Evolutionary conservation across 2,113 vertebrate genomes (phyloP), one percentile per base, ranked within the genome.

Genomic region (Myrmecobius fasciatus): DNA sequence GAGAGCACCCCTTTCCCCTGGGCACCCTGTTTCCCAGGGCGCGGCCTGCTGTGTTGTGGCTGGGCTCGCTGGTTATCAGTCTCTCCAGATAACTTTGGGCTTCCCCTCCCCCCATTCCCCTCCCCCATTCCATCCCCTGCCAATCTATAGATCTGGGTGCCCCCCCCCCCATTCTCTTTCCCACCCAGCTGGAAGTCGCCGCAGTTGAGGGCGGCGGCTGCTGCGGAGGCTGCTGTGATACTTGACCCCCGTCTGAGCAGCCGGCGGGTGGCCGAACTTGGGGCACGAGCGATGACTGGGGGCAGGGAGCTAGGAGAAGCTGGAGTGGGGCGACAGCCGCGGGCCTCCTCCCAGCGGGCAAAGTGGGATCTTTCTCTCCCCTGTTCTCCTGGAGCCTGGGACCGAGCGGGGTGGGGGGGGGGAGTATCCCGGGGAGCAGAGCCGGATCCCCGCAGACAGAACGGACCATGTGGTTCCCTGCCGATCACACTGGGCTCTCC

Each of bases 101-200:
- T 9, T 91, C 20, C 46, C 22, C 52, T 48, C 46, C 54, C 25
- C 25, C 9, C 3, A 26, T 48, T n/a, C 67, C 36, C 36, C 14
- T 2, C 46, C 43, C 89, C 75, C 89, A 49, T 49, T 8, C 9
- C 90, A 89, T 49, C 49, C 28, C 67, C 88, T 49, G n/a, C n/a
- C 12, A 48, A 0, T 83, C 7, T 67, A 8, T 25, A 0, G 9
- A 5, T 46, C 52, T 43, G 53, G 60, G 49, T 51, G 48, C 52
- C 90, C 89, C 26, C 51, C 25, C 67, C 3, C 36, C 0, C 0
- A 11, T 93, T 54, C 48, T 25, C 89, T 43, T 7, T 22, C n/a
- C 67, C 67, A 43, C n/a, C 60, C 67, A 0, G 36, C 67, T 43
- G 67, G 22, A 24, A 83, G 67, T 43, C 36, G 1, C 67, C 5